A percentile compares a stretch with the other conserved stretches of the same genome.
Conservation (phyloP, 1,140 invertebrate genomes). For the Conus ventricosus region DNA sequence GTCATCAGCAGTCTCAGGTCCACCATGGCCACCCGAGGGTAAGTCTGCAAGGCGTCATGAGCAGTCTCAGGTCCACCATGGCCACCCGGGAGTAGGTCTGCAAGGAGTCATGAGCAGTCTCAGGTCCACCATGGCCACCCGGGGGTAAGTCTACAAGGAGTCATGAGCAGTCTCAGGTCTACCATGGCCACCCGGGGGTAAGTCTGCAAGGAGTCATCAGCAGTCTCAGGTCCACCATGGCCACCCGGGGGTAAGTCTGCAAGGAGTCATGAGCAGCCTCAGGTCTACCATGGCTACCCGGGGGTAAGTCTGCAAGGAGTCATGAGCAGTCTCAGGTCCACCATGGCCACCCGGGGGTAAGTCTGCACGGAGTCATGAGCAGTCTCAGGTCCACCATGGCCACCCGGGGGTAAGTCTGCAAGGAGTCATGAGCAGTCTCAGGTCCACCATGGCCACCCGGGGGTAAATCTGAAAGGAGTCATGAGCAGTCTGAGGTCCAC, state of each 20-base stretch:
- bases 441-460: slow-evolving; percentile 55
- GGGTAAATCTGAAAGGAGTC: slow-evolving; percentile 28
- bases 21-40: too few species aligned
- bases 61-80: slow-evolving; percentile 53
- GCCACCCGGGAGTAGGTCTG: slow-evolving; percentile 46
- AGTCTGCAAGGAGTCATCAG: too few species aligned
- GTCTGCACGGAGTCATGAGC: slow-evolving; percentile 79
- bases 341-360: too few species aligned
- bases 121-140: background rate
- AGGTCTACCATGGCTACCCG: background rate
- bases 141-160: slow-evolving; percentile 64
- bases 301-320: too few species aligned
- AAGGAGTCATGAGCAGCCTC: background rate
- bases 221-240: too few species aligned
- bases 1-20: too few species aligned
- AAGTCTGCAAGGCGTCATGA: too few species aligned
- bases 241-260: too few species aligned
- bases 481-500: too few species aligned
- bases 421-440: slow-evolving; percentile 74
- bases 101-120: background rate
- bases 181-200: slow-evolving; percentile 56
- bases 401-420: slow-evolving; percentile 75
- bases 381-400: slow-evolving; percentile 54
- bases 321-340: too few species aligned
- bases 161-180: slow-evolving; percentile 60